phyloP scores from a whole-genome alignment of 2,797 vertebrate genomes.

The Ctenosaura bakeri region DNA sequence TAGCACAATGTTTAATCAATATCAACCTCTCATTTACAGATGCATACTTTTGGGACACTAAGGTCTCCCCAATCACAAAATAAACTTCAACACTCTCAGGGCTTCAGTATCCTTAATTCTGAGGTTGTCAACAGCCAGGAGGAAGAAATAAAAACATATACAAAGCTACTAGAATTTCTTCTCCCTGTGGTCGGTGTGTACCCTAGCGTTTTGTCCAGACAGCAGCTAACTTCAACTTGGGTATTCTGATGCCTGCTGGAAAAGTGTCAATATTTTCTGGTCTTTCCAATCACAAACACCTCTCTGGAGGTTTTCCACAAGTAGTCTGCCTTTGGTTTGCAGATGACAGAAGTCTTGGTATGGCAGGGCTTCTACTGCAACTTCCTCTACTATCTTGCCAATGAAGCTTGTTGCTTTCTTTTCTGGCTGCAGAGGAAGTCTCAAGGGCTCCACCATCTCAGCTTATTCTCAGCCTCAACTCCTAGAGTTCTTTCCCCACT shows the following conservation, averaged over 20 bases:
- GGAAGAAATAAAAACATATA: neutral
- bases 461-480: neutral
- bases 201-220: neutral
- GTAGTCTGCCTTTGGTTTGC: neutral
- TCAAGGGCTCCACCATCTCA: neutral
- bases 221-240: neutral
- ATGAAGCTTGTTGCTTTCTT: neutral
- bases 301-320: neutral
- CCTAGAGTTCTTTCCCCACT: neutral
- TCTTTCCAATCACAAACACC: neutral
- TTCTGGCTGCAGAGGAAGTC: neutral
- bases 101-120: neutral
- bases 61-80: neutral
- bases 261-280: neutral
- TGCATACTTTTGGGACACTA: constrained; percentile 27
- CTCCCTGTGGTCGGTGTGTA: neutral
- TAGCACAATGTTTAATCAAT: constrained; percentile 75
- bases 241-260: neutral
- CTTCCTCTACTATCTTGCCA: neutral
- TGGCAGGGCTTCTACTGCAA: neutral
- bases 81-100: neutral
- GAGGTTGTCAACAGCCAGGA: neutral
- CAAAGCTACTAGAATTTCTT: neutral
- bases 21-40: constrained; percentile 56
- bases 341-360: neutral